phyloP scores from a whole-genome alignment of 2,113 vertebrate genomes.

The Petrocephalus microphthalmus region DNA sequence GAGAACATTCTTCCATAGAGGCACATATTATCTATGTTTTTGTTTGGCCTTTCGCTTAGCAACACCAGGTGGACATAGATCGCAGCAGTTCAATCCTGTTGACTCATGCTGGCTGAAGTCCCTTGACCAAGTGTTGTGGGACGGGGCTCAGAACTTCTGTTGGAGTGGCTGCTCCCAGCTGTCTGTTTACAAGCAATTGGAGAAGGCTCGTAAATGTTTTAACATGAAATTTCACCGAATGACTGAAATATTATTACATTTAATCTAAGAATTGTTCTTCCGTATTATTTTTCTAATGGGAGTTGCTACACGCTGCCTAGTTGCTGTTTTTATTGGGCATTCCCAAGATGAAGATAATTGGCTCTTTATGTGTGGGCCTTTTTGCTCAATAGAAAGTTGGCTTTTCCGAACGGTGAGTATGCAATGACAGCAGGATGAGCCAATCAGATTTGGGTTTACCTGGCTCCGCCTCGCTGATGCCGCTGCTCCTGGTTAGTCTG shows the following conservation, averaged over 20 bases:
- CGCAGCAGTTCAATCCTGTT: neutral
- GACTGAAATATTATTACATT: neutral
- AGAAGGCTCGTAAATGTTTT: slow-evolving; percentile 1
- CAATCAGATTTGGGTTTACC: neutral
- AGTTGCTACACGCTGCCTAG: neutral
- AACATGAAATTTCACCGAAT: neutral
- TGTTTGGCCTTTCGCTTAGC: neutral
- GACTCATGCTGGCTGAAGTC: neutral
- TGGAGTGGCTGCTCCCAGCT: neutral
- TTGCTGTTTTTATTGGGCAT: neutral
- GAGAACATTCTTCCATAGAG: neutral
- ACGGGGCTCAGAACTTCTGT: neutral
- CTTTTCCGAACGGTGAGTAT: neutral
- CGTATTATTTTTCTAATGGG: neutral
- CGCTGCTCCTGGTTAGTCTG: neutral
- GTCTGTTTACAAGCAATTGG: slow-evolving; percentile 2
- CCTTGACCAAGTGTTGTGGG: neutral
- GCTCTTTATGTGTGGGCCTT: neutral
- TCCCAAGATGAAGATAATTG: neutral
- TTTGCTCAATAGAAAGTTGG: neutral
- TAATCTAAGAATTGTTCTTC: neutral
- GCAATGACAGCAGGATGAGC: neutral
- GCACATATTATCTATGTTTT: neutral
- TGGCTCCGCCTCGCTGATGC: neutral
- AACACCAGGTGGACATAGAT: neutral